Evolutionary conservation across 2,888 invertebrate genomes (phyloP).

Genomic region (Heliconius sara): DNA sequence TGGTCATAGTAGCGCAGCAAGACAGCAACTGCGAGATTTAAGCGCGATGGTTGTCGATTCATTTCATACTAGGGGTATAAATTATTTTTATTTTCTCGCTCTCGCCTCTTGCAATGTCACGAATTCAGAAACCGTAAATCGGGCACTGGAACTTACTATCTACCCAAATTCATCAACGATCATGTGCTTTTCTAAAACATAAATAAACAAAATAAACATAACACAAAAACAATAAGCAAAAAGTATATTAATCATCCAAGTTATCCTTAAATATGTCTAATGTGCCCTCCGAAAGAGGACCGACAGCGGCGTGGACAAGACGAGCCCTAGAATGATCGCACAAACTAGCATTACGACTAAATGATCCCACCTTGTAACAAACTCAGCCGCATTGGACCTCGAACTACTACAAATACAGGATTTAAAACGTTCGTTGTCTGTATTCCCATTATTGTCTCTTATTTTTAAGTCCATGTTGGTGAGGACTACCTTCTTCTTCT

Average conservation of each 20-base stretch:
- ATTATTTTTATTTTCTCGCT: too few relatives aligned
- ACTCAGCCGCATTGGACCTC: constrained; percentile 1
- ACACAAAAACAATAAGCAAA: constrained; percentile 41
- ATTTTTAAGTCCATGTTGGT: constrained; percentile 37
- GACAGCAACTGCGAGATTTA: too few relatives aligned
- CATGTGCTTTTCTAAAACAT: background rate
- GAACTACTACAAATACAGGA: constrained; percentile 20
- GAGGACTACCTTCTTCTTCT: constrained; percentile 34
- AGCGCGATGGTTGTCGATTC: too few relatives aligned
- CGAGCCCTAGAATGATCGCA: constrained; percentile 53
- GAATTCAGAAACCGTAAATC: too few relatives aligned
- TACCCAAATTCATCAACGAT: too few relatives aligned
- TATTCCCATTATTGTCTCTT: background rate
- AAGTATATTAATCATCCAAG: constrained; percentile 48
- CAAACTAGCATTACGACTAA: constrained; percentile 56
- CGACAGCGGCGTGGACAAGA: constrained; percentile 56
- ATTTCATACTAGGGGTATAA: too few relatives aligned
- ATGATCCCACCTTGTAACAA: constrained; percentile 52
- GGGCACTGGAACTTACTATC: too few relatives aligned
- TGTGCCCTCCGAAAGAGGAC: constrained; percentile 51
- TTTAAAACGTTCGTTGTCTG: background rate
- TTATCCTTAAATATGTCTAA: constrained; percentile 55
- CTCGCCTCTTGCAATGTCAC: too few relatives aligned
- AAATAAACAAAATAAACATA: constrained; percentile 19
- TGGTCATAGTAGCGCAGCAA: too few relatives aligned